Conservation (phyloP, 2,888 invertebrate species). For the Leptinotarsa tumamoca region DNA sequence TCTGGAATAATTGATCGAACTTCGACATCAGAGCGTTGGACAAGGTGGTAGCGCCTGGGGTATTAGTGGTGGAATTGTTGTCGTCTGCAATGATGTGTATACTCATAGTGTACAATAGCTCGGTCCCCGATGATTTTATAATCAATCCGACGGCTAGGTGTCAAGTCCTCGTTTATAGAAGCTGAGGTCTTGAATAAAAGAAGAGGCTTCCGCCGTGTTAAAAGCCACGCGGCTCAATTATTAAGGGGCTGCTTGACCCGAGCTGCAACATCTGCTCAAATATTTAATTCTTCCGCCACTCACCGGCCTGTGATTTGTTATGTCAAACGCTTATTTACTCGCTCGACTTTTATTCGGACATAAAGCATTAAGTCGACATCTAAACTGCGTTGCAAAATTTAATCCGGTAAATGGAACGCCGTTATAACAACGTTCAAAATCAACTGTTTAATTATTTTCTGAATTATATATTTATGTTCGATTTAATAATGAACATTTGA, state of each 20-base stretch:
- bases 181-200: slow-evolving; percentile 67
- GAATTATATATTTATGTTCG: slow-evolving; percentile 41
- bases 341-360: slow-evolving; percentile 52
- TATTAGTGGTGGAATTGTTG: slow-evolving; percentile 19
- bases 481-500: slow-evolving; percentile 37
- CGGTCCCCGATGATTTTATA: slow-evolving; percentile 61
- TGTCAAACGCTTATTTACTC: slow-evolving; percentile 63
- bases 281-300: slow-evolving; percentile 68
- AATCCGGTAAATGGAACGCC: slow-evolving; percentile 44
- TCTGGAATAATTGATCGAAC: slow-evolving; percentile 6
- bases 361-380: slow-evolving; percentile 52
- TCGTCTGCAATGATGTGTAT: slow-evolving; percentile 51
- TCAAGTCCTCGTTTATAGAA: slow-evolving; percentile 67
- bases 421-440: slow-evolving; percentile 41
- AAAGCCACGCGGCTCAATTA: slow-evolving; percentile 68
- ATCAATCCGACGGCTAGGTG: slow-evolving; percentile 66
- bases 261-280: slow-evolving; percentile 65
- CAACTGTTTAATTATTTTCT: slow-evolving; percentile 41
- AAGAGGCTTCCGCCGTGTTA: slow-evolving; percentile 66
- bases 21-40: neutral
- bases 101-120: slow-evolving; percentile 45
- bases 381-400: slow-evolving; percentile 50
- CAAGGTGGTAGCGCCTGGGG: neutral
- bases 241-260: slow-evolving; percentile 67
- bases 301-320: slow-evolving; percentile 62